Percentiles rank a stretch among this genome's conserved stretches.
These are phyloP conservation scores for Tetheella fluctuosa DNA, from an alignment of 2,888 invertebrate genomes.

Conservation along the genomic window DNA sequence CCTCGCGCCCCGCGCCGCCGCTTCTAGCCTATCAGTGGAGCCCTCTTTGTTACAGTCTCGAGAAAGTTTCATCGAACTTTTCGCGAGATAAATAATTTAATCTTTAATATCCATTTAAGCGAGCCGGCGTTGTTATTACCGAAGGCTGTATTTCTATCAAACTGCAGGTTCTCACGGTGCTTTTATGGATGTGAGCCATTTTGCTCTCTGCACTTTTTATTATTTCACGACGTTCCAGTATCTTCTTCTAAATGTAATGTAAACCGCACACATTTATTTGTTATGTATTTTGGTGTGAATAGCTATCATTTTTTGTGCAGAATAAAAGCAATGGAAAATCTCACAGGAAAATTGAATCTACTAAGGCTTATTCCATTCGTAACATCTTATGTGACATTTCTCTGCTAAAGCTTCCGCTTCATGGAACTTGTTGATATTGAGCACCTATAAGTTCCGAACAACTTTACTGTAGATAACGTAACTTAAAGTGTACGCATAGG, in stretches of 20 bases:
- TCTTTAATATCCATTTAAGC: conserved; percentile 74
- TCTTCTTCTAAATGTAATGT: conserved; percentile 34
- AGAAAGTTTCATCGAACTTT: conserved; percentile 67
- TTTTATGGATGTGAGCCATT: conserved; percentile 58
- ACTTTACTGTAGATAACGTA: neutral
- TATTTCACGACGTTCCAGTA: conserved; percentile 37
- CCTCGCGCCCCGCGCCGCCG: conserved; percentile 29
- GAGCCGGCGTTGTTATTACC: conserved; percentile 55
- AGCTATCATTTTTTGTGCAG: conserved; percentile 33
- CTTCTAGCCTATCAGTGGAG: conserved; percentile 44
- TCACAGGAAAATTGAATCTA: conserved; percentile 42
- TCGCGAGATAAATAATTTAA: conserved; percentile 74
- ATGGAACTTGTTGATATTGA: conserved; percentile 25
- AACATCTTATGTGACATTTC: conserved; percentile 37
- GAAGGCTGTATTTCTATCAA: conserved; percentile 58
- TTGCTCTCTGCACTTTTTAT: conserved; percentile 42
- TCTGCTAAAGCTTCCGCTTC: conserved; percentile 21
- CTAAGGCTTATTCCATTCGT: conserved; percentile 34
- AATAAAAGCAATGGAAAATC: conserved; percentile 33
- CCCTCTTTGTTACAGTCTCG: conserved; percentile 64
- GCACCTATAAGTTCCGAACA: neutral
- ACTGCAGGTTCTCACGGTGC: conserved; percentile 56
- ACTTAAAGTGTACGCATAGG: neutral
- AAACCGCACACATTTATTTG: conserved; percentile 38
- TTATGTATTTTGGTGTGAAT: conserved; percentile 39